These are phyloP conservation scores for Echeneis naucrates DNA, from an alignment of 2,797 vertebrate species.

Conservation along the genomic window DNA sequence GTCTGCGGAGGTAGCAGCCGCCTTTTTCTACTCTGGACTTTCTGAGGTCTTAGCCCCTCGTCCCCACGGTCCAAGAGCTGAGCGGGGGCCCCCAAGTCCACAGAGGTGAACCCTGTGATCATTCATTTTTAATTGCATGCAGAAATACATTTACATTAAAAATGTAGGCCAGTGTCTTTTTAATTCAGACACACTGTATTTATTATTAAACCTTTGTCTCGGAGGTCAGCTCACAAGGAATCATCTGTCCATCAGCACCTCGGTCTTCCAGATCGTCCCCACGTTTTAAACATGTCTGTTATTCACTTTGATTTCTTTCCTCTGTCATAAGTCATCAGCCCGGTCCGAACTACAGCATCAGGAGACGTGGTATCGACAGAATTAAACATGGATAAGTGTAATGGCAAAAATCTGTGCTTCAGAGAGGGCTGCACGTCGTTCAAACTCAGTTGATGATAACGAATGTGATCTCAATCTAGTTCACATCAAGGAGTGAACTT, in stretches of 20 bases:
- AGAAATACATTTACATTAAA: slow-evolving; percentile 89
- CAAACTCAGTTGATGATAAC: slow-evolving; percentile 44
- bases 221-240: slow-evolving; percentile 83
- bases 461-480: slow-evolving; percentile 32
- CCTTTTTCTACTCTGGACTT: slow-evolving; percentile 40
- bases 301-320: slow-evolving; percentile 81
- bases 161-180: slow-evolving; percentile 85
- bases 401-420: slow-evolving; percentile 44
- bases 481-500: slow-evolving; percentile 28
- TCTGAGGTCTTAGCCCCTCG: slow-evolving; percentile 27
- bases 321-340: slow-evolving; percentile 67
- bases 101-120: slow-evolving; percentile 72
- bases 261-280: slow-evolving; percentile 52
- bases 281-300: slow-evolving; percentile 66
- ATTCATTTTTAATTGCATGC: slow-evolving; percentile 87
- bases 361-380: slow-evolving; percentile 42
- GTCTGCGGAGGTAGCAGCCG: slow-evolving; percentile 53
- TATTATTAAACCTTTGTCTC: slow-evolving; percentile 87
- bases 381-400: slow-evolving; percentile 62
- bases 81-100: slow-evolving; percentile 41
- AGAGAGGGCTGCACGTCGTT: slow-evolving; percentile 44
- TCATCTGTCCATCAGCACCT: slow-evolving; percentile 79
- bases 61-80: slow-evolving; percentile 62
- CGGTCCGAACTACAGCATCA: slow-evolving; percentile 57
- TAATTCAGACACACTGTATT: slow-evolving; percentile 87